These are phyloP conservation scores for Genyomyrus donnyi DNA, from an alignment of 2,113 vertebrate species.

Conservation along the genomic window DNA sequence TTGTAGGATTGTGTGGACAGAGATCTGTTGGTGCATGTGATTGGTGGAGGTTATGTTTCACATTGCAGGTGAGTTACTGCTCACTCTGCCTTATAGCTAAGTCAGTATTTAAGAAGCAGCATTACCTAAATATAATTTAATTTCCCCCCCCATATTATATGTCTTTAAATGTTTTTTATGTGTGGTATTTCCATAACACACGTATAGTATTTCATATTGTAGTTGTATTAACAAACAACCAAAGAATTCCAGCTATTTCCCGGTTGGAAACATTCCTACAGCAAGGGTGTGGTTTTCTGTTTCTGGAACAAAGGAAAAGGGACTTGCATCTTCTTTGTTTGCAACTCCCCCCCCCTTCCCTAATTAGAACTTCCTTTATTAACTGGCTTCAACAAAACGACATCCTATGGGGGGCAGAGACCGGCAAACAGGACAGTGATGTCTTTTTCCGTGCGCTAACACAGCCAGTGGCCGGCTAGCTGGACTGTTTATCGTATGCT, in stretches of 20 bases:
- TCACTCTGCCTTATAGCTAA: neutral
- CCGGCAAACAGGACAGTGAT: slow-evolving; percentile 26
- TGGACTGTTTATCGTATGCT: neutral
- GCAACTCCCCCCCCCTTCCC: slow-evolving; percentile 36
- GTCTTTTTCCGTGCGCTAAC: slow-evolving; percentile 15
- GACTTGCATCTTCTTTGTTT: slow-evolving; percentile 33
- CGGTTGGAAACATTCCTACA: slow-evolving; percentile 49
- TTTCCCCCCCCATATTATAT: neutral
- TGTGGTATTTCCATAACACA: neutral
- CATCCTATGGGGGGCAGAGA: slow-evolving; percentile 18
- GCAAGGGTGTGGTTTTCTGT: slow-evolving; percentile 47
- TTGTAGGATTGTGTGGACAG: too few relatives aligned
- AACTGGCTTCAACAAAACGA: slow-evolving; percentile 24
- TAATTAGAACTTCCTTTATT: slow-evolving; percentile 53
- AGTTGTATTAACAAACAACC: neutral
- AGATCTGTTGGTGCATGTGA: neutral
- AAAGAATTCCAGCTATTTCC: neutral
- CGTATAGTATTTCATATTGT: neutral
- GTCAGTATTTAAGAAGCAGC: neutral
- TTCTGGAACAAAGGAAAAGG: slow-evolving; percentile 8
- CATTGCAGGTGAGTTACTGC: neutral
- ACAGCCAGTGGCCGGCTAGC: neutral
- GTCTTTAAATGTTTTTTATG: neutral
- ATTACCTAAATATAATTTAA: neutral
- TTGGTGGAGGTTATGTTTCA: neutral